These are phyloP conservation scores for Cladorhizidae sp. DNA, from an alignment of 37 sponge, comb jelly and placozoan genomes.

Conservation along the genomic window DNA sequence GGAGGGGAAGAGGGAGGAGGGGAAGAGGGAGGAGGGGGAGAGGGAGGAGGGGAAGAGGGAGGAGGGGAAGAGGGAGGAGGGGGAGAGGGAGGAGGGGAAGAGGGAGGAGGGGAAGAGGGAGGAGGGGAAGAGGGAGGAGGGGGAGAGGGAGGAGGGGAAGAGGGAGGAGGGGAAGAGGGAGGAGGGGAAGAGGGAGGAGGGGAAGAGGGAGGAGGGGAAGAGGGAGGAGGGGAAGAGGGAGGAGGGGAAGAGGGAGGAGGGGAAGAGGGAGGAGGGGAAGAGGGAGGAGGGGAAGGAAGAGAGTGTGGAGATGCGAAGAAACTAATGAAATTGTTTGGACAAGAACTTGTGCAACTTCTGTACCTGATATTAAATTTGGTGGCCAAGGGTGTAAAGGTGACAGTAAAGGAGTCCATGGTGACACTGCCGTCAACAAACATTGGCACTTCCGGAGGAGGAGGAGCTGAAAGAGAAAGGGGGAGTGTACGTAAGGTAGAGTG, in stretches of 20 bases:
- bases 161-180: not conserved
- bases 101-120: not conserved
- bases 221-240: not conserved
- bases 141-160: not conserved
- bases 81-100: not conserved
- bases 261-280: not conserved
- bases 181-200: not conserved
- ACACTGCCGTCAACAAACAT: not conserved
- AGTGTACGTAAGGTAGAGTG: constrained; percentile 22
- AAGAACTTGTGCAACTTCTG: too few relatives aligned
- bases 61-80: too few relatives aligned
- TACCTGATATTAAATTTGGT: too few relatives aligned
- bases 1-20: not conserved
- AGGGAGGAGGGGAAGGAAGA: not conserved
- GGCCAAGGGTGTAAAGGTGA: constrained; percentile 3
- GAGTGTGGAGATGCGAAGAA: not conserved
- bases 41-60: not conserved
- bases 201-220: not conserved
- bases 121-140: not conserved
- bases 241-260: constrained; percentile 3
- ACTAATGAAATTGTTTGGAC: not conserved
- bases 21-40: not conserved
- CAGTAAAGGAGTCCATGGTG: constrained; percentile 13
- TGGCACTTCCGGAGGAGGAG: constrained; percentile 14
- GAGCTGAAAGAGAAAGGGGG: constrained; percentile 14